Percentiles rank a stretch among this genome's conserved stretches.
Conservation (phyloP, 2,113 vertebrate genomes). For the Oceanodroma tethys region DNA sequence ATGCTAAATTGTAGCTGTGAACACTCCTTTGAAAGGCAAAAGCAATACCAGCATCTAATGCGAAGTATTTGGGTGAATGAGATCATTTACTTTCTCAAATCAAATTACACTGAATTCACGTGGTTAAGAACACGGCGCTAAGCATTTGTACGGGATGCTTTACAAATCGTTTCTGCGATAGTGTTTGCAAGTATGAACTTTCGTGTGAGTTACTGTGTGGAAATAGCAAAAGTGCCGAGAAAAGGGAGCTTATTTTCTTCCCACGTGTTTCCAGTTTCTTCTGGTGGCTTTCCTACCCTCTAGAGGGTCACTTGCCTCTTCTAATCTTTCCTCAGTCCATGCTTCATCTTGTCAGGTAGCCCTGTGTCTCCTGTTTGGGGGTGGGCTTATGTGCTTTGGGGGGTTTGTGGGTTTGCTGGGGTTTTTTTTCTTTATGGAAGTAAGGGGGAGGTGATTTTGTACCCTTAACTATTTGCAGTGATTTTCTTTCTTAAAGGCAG, state of each 20-base stretch:
- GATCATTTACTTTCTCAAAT: background rate
- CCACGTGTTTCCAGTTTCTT: background rate
- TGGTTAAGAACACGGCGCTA: rapidly evolving
- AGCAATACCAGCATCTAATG: background rate
- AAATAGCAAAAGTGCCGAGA: background rate
- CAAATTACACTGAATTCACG: background rate
- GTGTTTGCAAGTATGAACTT: background rate
- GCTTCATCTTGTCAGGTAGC: background rate
- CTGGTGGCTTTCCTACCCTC: background rate
- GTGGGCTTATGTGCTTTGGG: background rate
- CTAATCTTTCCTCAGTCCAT: background rate
- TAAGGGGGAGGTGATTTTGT: background rate
- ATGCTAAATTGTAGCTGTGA: background rate
- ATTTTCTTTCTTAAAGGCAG: background rate
- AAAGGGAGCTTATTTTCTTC: background rate
- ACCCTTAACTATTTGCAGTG: background rate
- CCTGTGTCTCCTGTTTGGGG: background rate
- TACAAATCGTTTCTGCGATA: background rate
- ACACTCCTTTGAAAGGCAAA: background rate
- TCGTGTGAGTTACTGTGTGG: background rate
- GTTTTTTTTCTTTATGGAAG: background rate
- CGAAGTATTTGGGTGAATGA: background rate
- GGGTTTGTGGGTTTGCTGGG: background rate
- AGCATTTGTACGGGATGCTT: background rate
- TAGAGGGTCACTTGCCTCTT: background rate